Evolutionary conservation across 2,888 invertebrate species (phyloP), one percentile per base, ranked within the genome.

Genomic region (Aricia artaxerxes): DNA sequence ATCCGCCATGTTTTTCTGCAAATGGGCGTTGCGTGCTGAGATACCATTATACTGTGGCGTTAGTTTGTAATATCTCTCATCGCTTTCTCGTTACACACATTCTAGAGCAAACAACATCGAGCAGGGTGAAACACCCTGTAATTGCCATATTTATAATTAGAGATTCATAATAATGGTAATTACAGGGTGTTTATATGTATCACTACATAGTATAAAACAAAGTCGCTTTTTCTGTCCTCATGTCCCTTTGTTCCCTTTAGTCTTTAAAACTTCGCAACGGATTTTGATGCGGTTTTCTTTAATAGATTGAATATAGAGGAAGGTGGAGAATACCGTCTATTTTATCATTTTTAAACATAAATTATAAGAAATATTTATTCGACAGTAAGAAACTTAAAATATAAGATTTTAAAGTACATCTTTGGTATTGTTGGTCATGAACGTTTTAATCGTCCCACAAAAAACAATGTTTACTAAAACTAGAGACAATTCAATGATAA

Each of bases 21-120:
- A 35, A 69, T 9, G 9, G 11, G 11, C 57, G 31, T 69, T 13
- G 57, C 76, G 53, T 76, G 76, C 13, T 4, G n/a, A 76, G 76
- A 35, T 53, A 16, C 16, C 57, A 76, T 76, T 57, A 57, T 16
- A 57, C 57, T 57, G 57, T 57, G 57, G 57, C 16, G 4, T 57
- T 76, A 57, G 53, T 35, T 13, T 35, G 76, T 76, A 16, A 3
- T 31, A 31, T 53, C 16, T 53, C 2, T 76, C 57, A 76, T 76
- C 76, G 57, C 76, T 76, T 76, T 76, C 76, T 53, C 76, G 76
- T 35, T 75, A n/a, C 16, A 24, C 24, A 24, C 24, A 24, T 24
- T 24, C 24, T 24, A 24, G 24, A 24, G 24, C 24, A 24, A 24
- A 24, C 24, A 24, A 24, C 24, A 24, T 24, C 24, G 24, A 24